Evolutionary conservation across 92 coral and sea anemone species (phyloP).

Genomic region (Zoanthus solanderi): DNA sequence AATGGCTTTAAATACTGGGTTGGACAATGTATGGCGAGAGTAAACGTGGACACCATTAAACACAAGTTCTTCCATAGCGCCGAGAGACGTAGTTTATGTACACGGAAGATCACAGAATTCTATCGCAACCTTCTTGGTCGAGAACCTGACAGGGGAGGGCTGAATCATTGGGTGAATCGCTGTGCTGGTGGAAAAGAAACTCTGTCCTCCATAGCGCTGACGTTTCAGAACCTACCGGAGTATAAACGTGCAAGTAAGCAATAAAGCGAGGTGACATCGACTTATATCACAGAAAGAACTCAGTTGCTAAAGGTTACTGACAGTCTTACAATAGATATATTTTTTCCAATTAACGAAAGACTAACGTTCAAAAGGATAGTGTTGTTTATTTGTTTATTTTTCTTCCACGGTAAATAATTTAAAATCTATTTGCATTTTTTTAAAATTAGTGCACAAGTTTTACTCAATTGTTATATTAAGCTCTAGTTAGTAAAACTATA

Average conservation of each 20-base stretch:
- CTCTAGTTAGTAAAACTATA: no score
- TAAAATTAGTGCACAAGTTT: no score
- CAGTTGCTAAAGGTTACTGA: no score
- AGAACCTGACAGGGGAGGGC: conserved; percentile 30
- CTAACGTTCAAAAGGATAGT: no score
- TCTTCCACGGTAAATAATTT: no score
- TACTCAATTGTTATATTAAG: no score
- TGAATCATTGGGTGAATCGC: conserved; percentile 38
- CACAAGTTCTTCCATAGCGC: conserved; percentile 2
- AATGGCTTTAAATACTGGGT: conserved; percentile 13
- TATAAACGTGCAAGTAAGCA: conserved; percentile 14
- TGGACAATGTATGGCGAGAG: conserved; percentile 18
- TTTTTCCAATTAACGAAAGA: no score
- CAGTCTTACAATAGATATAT: no score
- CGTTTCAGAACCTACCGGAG: conserved; percentile 4
- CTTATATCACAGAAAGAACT: no score
- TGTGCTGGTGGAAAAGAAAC: conserved; percentile 33
- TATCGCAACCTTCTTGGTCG: conserved; percentile 45
- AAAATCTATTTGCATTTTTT: no score
- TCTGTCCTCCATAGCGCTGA: conserved; percentile 30
- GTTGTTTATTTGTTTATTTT: no score
- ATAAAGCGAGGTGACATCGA: background rate
- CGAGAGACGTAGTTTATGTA: conserved; percentile 38
- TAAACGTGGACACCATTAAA: background rate
- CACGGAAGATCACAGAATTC: conserved; percentile 30